These are phyloP conservation scores for Ochropacha duplaris DNA, from an alignment of 2,888 invertebrate species.

Conservation along the genomic window DNA sequence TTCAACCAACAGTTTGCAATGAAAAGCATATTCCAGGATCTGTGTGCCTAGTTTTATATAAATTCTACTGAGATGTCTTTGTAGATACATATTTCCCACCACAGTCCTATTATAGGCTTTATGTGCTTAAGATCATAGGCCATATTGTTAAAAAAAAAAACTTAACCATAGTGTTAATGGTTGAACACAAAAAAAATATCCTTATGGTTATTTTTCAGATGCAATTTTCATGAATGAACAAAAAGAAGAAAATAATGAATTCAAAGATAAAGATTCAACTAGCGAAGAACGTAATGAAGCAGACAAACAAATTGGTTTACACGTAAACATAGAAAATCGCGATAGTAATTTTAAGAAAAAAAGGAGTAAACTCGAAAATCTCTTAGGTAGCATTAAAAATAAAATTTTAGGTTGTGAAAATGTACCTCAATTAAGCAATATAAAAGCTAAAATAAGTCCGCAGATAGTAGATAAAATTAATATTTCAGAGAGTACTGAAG, in stretches of 20 bases:
- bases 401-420: constrained; percentile 16
- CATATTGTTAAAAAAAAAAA: too few relatives aligned
- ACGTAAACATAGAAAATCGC: constrained; percentile 14
- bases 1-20: too few relatives aligned
- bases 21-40: too few relatives aligned
- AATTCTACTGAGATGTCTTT: too few relatives aligned
- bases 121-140: too few relatives aligned
- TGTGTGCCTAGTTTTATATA: too few relatives aligned
- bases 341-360: constrained; percentile 51
- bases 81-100: too few relatives aligned
- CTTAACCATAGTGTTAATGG: too few relatives aligned
- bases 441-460: neutral
- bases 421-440: neutral
- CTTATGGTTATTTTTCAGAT: constrained; percentile 35
- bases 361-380: constrained; percentile 55
- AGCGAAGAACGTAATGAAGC: constrained; percentile 2
- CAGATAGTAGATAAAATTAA: constrained; percentile 5
- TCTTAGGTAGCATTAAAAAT: constrained; percentile 50
- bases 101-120: too few relatives aligned
- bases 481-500: constrained; percentile 37
- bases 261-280: neutral
- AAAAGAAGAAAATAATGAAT: constrained; percentile 4
- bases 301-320: constrained; percentile 4
- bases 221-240: constrained; percentile 27
- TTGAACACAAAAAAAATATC: neutral